These are phyloP conservation scores for Caenorhabditis wallacei DNA, from an alignment of 2,888 invertebrate species.

Conservation along the genomic window DNA sequence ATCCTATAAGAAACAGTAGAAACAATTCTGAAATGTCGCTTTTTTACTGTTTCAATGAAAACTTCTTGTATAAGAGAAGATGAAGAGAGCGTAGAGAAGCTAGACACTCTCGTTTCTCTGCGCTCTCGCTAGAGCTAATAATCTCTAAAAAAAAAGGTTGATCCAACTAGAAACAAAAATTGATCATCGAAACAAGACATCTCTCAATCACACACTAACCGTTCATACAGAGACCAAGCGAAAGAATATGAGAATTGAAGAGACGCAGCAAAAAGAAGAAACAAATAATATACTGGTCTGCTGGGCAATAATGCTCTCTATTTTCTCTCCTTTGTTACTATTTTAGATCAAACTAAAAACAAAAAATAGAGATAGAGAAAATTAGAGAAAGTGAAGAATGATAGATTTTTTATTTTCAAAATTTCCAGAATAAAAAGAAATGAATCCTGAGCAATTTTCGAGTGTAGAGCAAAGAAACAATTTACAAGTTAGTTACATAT, in stretches of 20 bases:
- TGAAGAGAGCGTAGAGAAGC: not conserved
- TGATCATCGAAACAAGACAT: conserved; percentile 25
- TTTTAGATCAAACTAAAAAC: conserved; percentile 28
- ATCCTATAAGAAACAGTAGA: too few species aligned
- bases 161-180: not conserved
- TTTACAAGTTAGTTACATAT: conserved; percentile 53
- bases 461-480: conserved; percentile 1
- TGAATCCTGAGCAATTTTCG: conserved; percentile 51
- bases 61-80: too few species aligned
- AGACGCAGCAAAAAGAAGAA: conserved; percentile 25
- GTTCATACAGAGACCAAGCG: conserved; percentile 5
- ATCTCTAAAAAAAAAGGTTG: not conserved
- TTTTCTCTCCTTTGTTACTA: not conserved
- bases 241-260: not conserved
- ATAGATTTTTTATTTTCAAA: not conserved
- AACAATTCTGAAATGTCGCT: too few species aligned
- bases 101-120: not conserved
- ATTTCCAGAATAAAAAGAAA: not conserved
- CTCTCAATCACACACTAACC: conserved; percentile 7
- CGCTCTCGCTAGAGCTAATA: not conserved
- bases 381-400: not conserved
- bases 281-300: conserved; percentile 10
- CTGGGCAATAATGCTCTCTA: not conserved
- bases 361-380: not conserved
- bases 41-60: too few species aligned